Conservation (phyloP, 2,888 invertebrate genomes). For the Laothoe populi region DNA sequence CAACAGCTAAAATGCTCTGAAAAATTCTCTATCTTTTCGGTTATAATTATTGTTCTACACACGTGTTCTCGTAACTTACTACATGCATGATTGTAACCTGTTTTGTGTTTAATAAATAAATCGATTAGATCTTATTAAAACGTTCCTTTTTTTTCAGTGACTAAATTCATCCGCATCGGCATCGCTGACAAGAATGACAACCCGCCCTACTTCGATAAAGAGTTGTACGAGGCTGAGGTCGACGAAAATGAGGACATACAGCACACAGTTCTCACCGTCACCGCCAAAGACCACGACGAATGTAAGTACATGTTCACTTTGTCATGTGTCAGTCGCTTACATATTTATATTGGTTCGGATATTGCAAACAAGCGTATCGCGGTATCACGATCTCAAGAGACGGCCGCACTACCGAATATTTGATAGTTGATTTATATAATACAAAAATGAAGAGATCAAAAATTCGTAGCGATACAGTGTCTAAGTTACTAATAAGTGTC, state of each 20-base stretch:
- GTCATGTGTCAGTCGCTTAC: conserved; percentile 8
- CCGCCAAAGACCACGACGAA: conserved; percentile 99
- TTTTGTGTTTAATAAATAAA: no score
- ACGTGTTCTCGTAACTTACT: no score
- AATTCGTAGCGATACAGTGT: background rate
- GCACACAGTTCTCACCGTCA: conserved; percentile 98
- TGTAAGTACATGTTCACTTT: conserved; percentile 88
- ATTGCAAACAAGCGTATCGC: conserved; percentile 4
- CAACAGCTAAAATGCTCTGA: no score
- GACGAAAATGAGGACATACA: conserved; percentile 99
- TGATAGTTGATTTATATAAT: background rate
- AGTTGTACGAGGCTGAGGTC: conserved; percentile 97
- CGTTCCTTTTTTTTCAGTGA: conserved; percentile 89
- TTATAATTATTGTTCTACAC: no score
- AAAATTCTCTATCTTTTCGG: no score
- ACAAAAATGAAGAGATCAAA: background rate
- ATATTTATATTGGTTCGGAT: background rate
- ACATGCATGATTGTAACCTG: no score
- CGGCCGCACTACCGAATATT: background rate
- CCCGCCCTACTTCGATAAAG: conserved; percentile 98
- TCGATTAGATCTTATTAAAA: background rate
- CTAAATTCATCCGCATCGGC: conserved; percentile 98
- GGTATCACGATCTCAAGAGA: conserved; percentile 1
- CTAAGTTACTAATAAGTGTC: no score
- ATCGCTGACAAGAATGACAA: conserved; percentile 99